phyloP scores from a whole-genome alignment of 2,113 vertebrate species.

The Halichoeres trimaculatus region DNA sequence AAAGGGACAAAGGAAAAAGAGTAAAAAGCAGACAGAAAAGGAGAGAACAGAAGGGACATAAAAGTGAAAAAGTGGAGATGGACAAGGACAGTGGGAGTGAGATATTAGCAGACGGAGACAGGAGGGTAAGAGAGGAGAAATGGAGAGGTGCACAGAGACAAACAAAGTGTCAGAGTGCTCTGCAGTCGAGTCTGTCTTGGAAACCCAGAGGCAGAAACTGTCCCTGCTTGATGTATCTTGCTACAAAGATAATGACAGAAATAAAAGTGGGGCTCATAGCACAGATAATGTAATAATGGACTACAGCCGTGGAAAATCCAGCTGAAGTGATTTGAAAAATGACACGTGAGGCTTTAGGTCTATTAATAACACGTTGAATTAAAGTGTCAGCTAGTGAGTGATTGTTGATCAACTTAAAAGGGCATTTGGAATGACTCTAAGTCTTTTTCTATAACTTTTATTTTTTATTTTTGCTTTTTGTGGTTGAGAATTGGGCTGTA shows the following conservation, averaged over 20 bases:
- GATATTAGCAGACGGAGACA: constrained; percentile 3
- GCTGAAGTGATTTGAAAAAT: constrained; percentile 11
- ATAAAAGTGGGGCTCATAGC: neutral
- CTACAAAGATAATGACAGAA: constrained; percentile 7
- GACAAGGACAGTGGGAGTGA: neutral
- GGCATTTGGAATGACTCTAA: too few relatives aligned
- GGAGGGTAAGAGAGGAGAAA: neutral
- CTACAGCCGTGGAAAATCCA: neutral
- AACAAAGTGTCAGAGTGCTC: constrained; percentile 14
- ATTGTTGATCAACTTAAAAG: constrained; percentile 29
- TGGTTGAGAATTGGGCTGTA: too few relatives aligned
- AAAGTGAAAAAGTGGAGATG: neutral
- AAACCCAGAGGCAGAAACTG: constrained; percentile 19
- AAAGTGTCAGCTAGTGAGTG: constrained; percentile 16
- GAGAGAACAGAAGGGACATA: neutral
- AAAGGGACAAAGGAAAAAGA: neutral
- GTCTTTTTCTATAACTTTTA: too few relatives aligned
- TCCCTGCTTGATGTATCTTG: constrained; percentile 15
- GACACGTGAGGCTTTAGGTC: neutral
- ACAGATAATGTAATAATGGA: constrained; percentile 4
- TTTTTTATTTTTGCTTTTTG: too few relatives aligned
- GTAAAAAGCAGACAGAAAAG: neutral
- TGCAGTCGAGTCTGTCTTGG: constrained; percentile 22
- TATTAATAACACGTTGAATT: neutral
- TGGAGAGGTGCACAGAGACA: neutral